phyloP scores from a whole-genome alignment of 2,797 vertebrate species.

The Iguana delicatissima region DNA sequence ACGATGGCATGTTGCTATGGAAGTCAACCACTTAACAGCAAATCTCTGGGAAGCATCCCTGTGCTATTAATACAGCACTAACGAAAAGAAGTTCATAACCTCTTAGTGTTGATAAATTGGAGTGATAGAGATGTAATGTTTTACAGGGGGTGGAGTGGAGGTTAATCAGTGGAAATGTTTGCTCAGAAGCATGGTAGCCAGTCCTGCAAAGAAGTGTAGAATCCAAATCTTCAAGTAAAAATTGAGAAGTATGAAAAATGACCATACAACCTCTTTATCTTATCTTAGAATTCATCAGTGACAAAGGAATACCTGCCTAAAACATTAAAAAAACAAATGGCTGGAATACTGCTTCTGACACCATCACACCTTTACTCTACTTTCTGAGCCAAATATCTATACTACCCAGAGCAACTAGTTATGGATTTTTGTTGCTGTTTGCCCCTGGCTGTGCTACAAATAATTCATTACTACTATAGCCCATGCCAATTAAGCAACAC shows the following conservation, averaged over 20 bases:
- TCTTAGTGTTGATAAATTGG: conserved; percentile 46
- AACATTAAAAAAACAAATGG: not conserved
- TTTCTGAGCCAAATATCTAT: conserved; percentile 11
- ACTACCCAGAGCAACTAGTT: not conserved
- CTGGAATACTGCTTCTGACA: not conserved
- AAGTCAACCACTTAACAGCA: conserved; percentile 44
- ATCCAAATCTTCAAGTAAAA: conserved; percentile 51
- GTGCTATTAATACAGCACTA: conserved; percentile 57
- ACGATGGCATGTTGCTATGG: conserved; percentile 50
- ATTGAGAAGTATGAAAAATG: conserved; percentile 30
- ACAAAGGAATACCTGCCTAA: conserved; percentile 4
- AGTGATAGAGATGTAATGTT: conserved; percentile 37
- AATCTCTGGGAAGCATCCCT: conserved; percentile 52
- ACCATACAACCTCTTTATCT: conserved; percentile 11
- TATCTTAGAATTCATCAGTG: conserved; percentile 30
- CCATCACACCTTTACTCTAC: not conserved
- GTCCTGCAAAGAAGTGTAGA: conserved; percentile 42
- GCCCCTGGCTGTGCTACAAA: not conserved
- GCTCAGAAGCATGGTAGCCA: not conserved
- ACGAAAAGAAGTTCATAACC: conserved; percentile 64
- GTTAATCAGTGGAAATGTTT: conserved; percentile 60
- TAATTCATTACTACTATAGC: conserved; percentile 35
- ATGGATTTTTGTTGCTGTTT: not conserved
- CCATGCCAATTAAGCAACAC: conserved; percentile 7
- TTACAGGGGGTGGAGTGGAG: conserved; percentile 20